phyloP scores from a whole-genome alignment of 1,140 invertebrate species.

The Plutomurus gul region DNA sequence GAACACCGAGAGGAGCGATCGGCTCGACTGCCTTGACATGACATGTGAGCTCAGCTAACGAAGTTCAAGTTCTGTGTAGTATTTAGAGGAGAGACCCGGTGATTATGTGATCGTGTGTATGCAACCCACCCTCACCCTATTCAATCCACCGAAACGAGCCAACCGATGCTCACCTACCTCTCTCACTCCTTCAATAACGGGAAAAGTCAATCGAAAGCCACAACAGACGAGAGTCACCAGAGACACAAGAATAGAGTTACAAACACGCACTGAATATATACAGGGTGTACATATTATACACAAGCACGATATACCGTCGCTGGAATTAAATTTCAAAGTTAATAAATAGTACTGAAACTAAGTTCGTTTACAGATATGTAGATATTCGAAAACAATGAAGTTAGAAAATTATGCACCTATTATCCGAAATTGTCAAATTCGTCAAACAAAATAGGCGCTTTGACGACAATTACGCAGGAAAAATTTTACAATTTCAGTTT shows the following conservation, averaged over 20 bases:
- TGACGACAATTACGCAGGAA: too few relatives aligned
- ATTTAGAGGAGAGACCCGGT: slow-evolving; percentile 7
- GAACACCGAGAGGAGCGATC: neutral
- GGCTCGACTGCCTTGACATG: neutral
- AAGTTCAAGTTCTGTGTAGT: slow-evolving; percentile 22
- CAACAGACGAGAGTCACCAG: too few relatives aligned
- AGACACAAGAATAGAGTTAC: neutral
- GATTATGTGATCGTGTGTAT: slow-evolving; percentile 11
- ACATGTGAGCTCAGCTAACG: slow-evolving; percentile 19
- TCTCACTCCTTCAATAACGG: neutral
- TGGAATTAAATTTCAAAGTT: too few relatives aligned
- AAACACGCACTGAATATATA: neutral
- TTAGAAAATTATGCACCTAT: too few relatives aligned
- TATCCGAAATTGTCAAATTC: too few relatives aligned
- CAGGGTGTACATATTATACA: too few relatives aligned
- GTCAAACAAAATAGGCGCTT: too few relatives aligned
- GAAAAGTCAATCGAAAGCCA: neutral
- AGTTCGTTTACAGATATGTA: too few relatives aligned
- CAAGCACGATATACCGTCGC: too few relatives aligned
- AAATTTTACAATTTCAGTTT: too few relatives aligned
- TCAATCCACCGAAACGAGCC: neutral
- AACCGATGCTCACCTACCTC: neutral
- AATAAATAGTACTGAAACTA: too few relatives aligned
- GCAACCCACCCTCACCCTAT: slow-evolving; percentile 18
- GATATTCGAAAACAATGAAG: too few relatives aligned